phyloP scores from a whole-genome alignment of 2,888 invertebrate genomes.

The Eudiplozoon nipponicum region DNA sequence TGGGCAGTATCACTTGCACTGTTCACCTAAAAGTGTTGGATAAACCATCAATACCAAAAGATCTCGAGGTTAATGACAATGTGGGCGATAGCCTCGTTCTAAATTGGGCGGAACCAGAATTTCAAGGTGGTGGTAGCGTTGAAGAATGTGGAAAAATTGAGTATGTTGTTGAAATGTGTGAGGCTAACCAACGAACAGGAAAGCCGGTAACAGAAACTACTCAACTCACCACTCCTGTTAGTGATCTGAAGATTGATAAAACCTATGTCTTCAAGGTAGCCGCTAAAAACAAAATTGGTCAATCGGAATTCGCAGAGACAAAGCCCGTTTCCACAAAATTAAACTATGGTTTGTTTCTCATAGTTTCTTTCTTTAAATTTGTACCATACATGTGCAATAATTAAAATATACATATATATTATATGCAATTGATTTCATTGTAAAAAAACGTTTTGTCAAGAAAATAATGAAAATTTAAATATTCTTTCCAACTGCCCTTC shows the following conservation, averaged over 20 bases:
- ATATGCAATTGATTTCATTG: no score
- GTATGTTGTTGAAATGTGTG: no score
- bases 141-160: no score
- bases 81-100: constrained; percentile 1
- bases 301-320: constrained; percentile 43
- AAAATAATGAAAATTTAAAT: no score
- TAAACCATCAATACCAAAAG: constrained; percentile 8
- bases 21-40: constrained; percentile 13
- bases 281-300: constrained; percentile 46
- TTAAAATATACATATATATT: no score
- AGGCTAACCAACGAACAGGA: no score
- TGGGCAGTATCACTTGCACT: constrained; percentile 33
- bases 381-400: no score
- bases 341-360: constrained; percentile 1
- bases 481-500: no score
- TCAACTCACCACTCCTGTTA: constrained; percentile 33
- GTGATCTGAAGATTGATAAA: constrained; percentile 40
- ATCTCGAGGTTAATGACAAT: constrained; percentile 4
- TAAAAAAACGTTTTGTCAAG: no score
- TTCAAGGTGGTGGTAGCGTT: background rate
- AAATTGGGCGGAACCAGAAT: background rate
- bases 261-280: constrained; percentile 50
- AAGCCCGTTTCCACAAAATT: background rate
- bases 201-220: no score
- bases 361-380: no score